Evolutionary conservation across 2,113 vertebrate genomes (phyloP), one percentile per base, ranked within the genome.

Genomic region (Ardeotis arabs): DNA sequence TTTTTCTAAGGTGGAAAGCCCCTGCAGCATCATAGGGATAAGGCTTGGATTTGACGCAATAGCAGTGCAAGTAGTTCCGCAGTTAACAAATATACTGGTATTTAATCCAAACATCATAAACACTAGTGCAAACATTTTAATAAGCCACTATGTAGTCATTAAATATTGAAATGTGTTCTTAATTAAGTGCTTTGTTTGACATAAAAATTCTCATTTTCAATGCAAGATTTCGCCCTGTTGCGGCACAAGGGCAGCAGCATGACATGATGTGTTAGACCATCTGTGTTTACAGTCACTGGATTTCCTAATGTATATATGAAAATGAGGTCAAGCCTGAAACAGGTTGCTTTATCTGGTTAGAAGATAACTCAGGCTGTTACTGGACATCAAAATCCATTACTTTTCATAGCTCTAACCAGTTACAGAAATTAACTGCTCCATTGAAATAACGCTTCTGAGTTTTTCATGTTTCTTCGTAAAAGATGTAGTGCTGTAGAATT

Each of bases 81-180:
- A 59, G 63, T 92, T 96, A 93, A 83, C 70, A 95, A 91, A 93
- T 85, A 82, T 29, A 86, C 49, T 89, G 50, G 72, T 79, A 91
- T 87, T 94, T 93, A 93, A 95, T 58, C 63, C 62, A 89, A 93
- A 89, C 74, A 76, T 67, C 8, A 1, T 96, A 96, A 95, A 96
- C 70, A 94, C 58, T 63, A 44, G 25, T 55, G 84, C 69, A 95
- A 96, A 89, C 90, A 93, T 91, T 95, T 95, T 92, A 96, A 95
- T 92, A 92, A 92, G 47, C 74, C 92, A 87, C 89, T 87, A 37
- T 80, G 67, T 73, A 96, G 87, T 83, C 76, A 91, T 96, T 96
- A 96, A 96, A 96, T 94, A 95, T 84, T 96, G 86, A 87, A 96
- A 92, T 92, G 39, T 94, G 70, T 91, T 97, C 84, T 91, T 96